Evolutionary conservation across 2,888 invertebrate genomes (phyloP), one percentile per base, ranked within the genome.

Genomic region (Acanthopleura granulata): DNA sequence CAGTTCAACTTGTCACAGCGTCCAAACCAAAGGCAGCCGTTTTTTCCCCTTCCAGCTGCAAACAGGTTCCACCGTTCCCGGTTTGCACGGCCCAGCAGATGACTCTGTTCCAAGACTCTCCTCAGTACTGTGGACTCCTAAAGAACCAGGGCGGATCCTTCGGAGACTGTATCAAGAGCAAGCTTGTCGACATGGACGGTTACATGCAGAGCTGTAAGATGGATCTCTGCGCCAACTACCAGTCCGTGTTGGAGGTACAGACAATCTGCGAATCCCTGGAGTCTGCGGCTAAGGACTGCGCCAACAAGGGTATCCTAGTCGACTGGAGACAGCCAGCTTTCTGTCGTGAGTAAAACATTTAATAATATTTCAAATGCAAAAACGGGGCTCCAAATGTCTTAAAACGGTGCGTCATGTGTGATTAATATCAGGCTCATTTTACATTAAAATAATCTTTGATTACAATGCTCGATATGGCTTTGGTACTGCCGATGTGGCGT

Each of bases 201-300:
- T 66, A 66, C 25, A 22, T 66, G 29, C 15, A 66, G 25, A 66
- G 66, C 66, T 66, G 66, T 66, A 66, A 66, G 29, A 66, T 66
- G 66, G 66, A 66, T 25, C 16, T 66, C 6, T 66, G 66, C 14
- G 66, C 66, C 66, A 66, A 66, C 29, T 66, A 66, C 29, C 25
- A 66, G 29, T 27, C 66, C 3, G 66, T 6, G 4, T 18, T 22
- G 22, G 29, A 27, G 29, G 29, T 3, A 6, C 6, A 22, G 27
- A 66, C 66, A 6, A 66, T 66, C 22, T 66, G 66, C 25, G 27
- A 66, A 66, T 22, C 66, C 25, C 16, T 66, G 22, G 66, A 27
- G 25, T 22, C 25, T 6, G 25, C 25, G 12, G 66, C 66, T 27
- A 27, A 22, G 22, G 66, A 66, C 66, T 66, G 66, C 25, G 29